Percentiles rank a stretch among this genome's conserved stretches.
Evolutionary conservation across 2,797 vertebrate genomes (phyloP).

Genomic region (Poeciliopsis gracilis): DNA sequence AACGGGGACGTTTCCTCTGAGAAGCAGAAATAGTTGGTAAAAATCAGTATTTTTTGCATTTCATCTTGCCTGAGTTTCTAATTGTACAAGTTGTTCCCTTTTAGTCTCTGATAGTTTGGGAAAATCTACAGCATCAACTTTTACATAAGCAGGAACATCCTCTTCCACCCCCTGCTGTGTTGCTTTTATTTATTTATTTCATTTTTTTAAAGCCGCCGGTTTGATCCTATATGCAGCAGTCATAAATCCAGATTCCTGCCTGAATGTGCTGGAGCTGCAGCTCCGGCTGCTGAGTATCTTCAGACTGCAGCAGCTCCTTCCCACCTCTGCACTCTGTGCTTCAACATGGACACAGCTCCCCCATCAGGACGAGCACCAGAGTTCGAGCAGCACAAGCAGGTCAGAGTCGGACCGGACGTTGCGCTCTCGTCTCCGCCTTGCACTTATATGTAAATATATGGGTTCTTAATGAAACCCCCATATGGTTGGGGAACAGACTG

Average conservation of each 20-base stretch:
- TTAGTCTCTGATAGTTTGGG: neutral
- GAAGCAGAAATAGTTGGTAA: too few relatives aligned
- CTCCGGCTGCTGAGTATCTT: neutral
- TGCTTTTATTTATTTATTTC: neutral
- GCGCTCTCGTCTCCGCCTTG: neutral
- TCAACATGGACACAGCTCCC: constrained; percentile 62
- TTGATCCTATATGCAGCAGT: neutral
- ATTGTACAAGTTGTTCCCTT: neutral
- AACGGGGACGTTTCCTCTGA: too few relatives aligned
- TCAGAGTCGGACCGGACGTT: constrained; percentile 7
- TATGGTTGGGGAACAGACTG: constrained; percentile 10
- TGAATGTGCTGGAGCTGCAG: neutral
- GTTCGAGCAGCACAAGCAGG: constrained; percentile 22
- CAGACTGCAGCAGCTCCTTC: constrained; percentile 4
- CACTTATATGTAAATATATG: neutral
- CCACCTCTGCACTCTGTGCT: constrained; percentile 16
- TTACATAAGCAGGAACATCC: constrained; percentile 1
- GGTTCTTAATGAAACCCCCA: neutral
- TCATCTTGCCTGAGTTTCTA: neutral
- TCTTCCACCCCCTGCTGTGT: neutral
- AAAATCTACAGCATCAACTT: neutral
- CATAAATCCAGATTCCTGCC: neutral
- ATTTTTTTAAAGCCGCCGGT: neutral
- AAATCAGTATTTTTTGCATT: too few relatives aligned
- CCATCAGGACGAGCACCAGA: constrained; percentile 51